These are phyloP conservation scores for Brachystomella parvula DNA, from an alignment of 1,140 invertebrate genomes.

Conservation along the genomic window DNA sequence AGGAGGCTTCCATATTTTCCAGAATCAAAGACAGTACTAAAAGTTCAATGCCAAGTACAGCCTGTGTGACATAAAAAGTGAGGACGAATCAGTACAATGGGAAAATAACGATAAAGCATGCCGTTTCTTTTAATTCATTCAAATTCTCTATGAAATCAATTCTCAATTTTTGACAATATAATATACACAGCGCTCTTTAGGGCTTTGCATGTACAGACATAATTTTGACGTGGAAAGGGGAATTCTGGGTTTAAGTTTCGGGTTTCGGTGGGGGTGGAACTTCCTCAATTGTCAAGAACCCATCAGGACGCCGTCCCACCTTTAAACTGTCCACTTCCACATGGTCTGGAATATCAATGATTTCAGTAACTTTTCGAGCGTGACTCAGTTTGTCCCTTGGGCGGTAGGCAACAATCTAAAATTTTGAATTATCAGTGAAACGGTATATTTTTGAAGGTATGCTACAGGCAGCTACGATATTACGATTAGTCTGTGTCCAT, in stretches of 20 bases:
- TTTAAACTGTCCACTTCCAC: conserved; percentile 21
- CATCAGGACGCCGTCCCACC: conserved; percentile 20
- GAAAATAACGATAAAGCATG: too few relatives aligned
- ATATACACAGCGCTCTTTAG: too few relatives aligned
- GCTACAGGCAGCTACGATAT: not conserved
- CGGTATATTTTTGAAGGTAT: not conserved
- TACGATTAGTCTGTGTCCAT: conserved; percentile 15
- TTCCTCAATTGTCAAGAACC: conserved; percentile 23
- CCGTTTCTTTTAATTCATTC: too few relatives aligned
- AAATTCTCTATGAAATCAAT: too few relatives aligned
- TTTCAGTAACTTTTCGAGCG: conserved; percentile 24
- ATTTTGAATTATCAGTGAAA: not conserved
- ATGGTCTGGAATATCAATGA: conserved; percentile 20
- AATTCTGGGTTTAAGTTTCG: not conserved
- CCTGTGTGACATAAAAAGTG: too few relatives aligned
- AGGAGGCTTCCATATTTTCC: too few relatives aligned
- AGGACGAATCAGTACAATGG: too few relatives aligned
- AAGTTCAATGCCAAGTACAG: too few relatives aligned
- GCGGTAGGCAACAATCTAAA: conserved; percentile 19
- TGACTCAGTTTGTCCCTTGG: conserved; percentile 4
- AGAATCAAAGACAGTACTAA: too few relatives aligned
- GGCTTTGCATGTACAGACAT: too few relatives aligned
- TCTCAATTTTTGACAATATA: too few relatives aligned
- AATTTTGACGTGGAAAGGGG: too few relatives aligned
- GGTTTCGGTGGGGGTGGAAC: not conserved